These are phyloP conservation scores for Burhinus bistriatus DNA, from an alignment of 2,113 vertebrate species.

Conservation along the genomic window DNA sequence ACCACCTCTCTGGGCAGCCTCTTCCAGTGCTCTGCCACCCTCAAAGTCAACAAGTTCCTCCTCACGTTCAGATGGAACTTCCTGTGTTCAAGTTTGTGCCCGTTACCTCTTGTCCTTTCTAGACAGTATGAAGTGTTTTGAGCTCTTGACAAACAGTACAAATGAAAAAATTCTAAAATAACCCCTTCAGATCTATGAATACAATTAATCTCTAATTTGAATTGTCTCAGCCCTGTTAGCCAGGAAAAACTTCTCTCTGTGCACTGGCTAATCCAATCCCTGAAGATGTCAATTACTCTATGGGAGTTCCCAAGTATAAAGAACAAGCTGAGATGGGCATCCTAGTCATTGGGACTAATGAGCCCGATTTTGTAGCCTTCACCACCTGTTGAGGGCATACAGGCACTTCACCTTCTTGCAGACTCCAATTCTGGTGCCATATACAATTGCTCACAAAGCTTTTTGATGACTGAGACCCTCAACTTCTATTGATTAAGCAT, in stretches of 20 bases:
- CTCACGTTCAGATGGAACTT: too few relatives aligned
- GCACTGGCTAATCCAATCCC: not conserved
- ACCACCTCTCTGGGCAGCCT: too few relatives aligned
- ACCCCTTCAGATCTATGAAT: not conserved
- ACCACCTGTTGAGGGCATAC: rapidly evolving
- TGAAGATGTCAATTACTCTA: rapidly evolving
- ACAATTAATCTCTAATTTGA: not conserved
- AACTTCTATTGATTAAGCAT: not conserved
- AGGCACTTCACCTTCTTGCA: not conserved
- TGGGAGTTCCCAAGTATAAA: not conserved
- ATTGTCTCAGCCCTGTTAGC: not conserved
- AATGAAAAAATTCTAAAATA: not conserved
- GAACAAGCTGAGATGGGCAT: not conserved
- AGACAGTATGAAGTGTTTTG: not conserved
- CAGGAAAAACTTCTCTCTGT: not conserved
- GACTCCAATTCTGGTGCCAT: rapidly evolving
- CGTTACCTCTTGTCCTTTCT: too few relatives aligned
- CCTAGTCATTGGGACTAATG: not conserved
- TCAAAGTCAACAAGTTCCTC: too few relatives aligned
- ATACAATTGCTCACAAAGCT: not conserved
- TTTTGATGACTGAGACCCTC: not conserved
- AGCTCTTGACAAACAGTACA: not conserved
- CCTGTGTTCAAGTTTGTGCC: too few relatives aligned
- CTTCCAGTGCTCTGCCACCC: too few relatives aligned
- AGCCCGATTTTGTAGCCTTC: not conserved